Base-by-base conservation (phyloP, 2,888 invertebrate species). In the Pseudolycoriella hygida region DNA sequence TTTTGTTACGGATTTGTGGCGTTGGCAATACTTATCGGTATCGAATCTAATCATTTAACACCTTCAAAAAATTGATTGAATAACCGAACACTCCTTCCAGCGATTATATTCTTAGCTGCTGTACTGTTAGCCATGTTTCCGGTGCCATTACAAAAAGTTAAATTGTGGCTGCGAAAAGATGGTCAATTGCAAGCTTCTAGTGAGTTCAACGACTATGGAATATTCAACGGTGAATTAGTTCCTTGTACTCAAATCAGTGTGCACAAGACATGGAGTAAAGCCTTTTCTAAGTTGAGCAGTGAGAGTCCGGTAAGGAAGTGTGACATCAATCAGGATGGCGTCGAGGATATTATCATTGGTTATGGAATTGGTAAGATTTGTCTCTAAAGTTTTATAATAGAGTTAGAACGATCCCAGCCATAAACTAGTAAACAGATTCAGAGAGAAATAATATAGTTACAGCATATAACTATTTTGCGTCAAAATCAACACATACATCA, bases 341-440 rank as follows among this genome's bases (percentile, higher is more conserved):
- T 77, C 10, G 70, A 76, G 43, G 86, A 87, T 61, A 67, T 84
- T 18, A 69, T 86, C 45, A 69, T 85, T 50, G 85, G 84, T 49
- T 86, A 79, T 62, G 82, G 80, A 45, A 81, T 84, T 59, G 80
- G 81, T 80, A 50, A 51, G 12, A 5, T 12, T 12, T 12, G 15
- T 8, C 52, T 50, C 18, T 40, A 19, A 17, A 30, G 11, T 30
- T 10, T 30, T 30, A 10, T 30, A 11, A 10, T 30, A 30, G 11
- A 30, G 11, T 10, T 30, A 30, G 11, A n/a, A n/a, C n/a, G n/a
- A n/a, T n/a, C n/a, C n/a, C n/a, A n/a, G n/a, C n/a, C n/a, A n/a
- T n/a, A n/a, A n/a, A n/a, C n/a, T n/a, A n/a, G n/a, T n/a, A n/a
- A n/a, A n/a, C n/a, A n/a, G n/a, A n/a, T n/a, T n/a, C n/a, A n/a